Evolutionary conservation across 2,888 invertebrate genomes (phyloP).

Genomic region (Macaria liturata): DNA sequence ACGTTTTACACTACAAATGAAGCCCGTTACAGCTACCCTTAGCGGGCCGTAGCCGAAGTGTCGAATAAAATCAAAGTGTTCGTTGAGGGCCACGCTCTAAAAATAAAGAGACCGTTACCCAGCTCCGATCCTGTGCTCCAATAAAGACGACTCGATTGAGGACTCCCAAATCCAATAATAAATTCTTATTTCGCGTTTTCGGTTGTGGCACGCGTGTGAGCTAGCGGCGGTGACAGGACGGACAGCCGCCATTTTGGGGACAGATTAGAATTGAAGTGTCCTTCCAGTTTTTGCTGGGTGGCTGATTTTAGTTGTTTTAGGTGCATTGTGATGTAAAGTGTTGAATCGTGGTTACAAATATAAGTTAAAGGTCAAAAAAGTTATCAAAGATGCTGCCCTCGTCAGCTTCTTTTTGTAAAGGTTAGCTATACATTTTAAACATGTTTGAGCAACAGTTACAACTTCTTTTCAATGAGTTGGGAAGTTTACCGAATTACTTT

Average conservation of each 20-base stretch:
- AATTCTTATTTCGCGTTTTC: slow-evolving; percentile 35
- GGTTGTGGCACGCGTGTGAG: slow-evolving; percentile 19
- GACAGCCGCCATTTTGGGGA: neutral
- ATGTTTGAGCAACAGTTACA: no score
- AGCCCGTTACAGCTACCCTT: slow-evolving; percentile 23
- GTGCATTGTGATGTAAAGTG: no score
- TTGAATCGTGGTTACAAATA: no score
- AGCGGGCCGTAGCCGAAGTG: slow-evolving; percentile 16
- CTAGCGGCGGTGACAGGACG: slow-evolving; percentile 14
- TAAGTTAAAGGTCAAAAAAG: no score
- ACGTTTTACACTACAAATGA: slow-evolving; percentile 25
- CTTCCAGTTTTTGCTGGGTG: no score
- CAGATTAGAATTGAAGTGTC: neutral
- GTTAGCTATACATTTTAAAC: no score
- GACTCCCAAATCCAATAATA: slow-evolving; percentile 37
- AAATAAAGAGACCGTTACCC: slow-evolving; percentile 33
- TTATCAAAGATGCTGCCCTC: no score
- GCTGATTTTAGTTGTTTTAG: no score
- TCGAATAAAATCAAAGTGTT: slow-evolving; percentile 36
- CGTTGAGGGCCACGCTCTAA: slow-evolving; percentile 24
- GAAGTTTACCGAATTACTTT: no score
- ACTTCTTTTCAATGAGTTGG: no score
- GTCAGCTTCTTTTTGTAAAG: no score
- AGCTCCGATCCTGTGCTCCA: slow-evolving; percentile 26
- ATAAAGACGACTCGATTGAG: slow-evolving; percentile 33